phyloP scores from a whole-genome alignment of 1,140 invertebrate genomes.

The Oedothorax gibbosus region DNA sequence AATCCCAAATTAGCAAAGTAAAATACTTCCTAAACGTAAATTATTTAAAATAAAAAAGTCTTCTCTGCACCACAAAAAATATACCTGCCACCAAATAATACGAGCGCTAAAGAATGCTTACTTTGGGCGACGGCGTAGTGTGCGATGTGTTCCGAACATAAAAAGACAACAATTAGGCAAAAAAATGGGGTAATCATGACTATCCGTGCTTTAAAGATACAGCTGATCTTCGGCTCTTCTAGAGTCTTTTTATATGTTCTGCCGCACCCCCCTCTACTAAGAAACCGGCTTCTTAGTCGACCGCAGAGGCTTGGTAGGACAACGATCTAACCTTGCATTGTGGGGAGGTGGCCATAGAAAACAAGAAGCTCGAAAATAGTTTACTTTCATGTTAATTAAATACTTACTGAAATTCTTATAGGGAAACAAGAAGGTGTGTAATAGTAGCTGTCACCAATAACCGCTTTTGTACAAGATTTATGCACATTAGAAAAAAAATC shows the following conservation, averaged over 20 bases:
- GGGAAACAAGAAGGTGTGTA: no score
- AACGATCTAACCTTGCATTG: constrained; percentile 25
- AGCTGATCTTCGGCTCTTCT: neutral
- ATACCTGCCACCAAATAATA: no score
- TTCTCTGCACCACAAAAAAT: no score
- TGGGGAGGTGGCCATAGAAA: constrained; percentile 4
- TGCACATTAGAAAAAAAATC: no score
- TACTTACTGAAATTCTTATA: no score
- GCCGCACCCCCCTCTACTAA: neutral
- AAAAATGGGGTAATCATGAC: neutral
- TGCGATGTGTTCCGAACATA: neutral
- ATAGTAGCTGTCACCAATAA: no score
- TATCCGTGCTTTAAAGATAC: neutral
- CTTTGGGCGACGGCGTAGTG: constrained; percentile 1
- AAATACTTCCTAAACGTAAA: no score
- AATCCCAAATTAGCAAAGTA: no score
- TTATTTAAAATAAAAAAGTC: no score
- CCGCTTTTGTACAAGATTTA: no score
- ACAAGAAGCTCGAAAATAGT: no score
- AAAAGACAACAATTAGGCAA: neutral
- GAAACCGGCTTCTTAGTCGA: constrained; percentile 21
- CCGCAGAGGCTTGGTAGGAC: constrained; percentile 21
- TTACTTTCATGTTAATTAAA: no score
- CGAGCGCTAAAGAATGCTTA: neutral
- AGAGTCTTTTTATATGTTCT: constrained; percentile 23